Conservation (phyloP, 2,888 invertebrate species). For the Cloeon dipterum region DNA sequence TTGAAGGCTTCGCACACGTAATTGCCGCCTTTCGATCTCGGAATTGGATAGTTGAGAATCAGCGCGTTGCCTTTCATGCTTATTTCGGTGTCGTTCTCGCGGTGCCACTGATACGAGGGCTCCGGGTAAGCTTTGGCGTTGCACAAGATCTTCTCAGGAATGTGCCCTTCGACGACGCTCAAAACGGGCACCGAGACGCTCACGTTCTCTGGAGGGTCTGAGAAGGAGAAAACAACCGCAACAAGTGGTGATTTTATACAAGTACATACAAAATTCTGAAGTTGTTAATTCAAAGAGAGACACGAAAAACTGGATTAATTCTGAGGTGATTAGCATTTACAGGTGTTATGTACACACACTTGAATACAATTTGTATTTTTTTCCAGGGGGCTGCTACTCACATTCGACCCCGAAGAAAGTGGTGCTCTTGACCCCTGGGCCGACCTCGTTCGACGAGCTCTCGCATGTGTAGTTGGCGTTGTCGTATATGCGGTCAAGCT, state of each 20-base stretch:
- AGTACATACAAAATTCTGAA: no score
- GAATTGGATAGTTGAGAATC: constrained; percentile 38
- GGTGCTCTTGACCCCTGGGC: constrained; percentile 56
- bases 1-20: constrained; percentile 43
- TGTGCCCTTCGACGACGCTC: constrained; percentile 28
- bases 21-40: constrained; percentile 45
- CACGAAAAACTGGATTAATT: not conserved
- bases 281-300: not conserved
- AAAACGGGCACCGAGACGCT: constrained; percentile 34
- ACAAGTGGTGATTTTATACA: no score
- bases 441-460: constrained; percentile 53
- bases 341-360: constrained; percentile 2
- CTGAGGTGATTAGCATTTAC: not conserved
- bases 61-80: constrained; percentile 22
- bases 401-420: constrained; percentile 78
- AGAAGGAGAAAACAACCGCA: no score
- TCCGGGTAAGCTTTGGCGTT: constrained; percentile 41
- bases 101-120: constrained; percentile 48
- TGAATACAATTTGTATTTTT: not conserved
- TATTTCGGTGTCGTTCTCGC: constrained; percentile 25
- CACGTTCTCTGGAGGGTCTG: constrained; percentile 70
- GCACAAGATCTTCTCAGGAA: constrained; percentile 30
- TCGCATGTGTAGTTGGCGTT: constrained; percentile 66
- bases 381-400: constrained; percentile 25
- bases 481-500: constrained; percentile 50